Conservation (phyloP, 2,888 invertebrate genomes). For the Drosophila kanekoi region DNA sequence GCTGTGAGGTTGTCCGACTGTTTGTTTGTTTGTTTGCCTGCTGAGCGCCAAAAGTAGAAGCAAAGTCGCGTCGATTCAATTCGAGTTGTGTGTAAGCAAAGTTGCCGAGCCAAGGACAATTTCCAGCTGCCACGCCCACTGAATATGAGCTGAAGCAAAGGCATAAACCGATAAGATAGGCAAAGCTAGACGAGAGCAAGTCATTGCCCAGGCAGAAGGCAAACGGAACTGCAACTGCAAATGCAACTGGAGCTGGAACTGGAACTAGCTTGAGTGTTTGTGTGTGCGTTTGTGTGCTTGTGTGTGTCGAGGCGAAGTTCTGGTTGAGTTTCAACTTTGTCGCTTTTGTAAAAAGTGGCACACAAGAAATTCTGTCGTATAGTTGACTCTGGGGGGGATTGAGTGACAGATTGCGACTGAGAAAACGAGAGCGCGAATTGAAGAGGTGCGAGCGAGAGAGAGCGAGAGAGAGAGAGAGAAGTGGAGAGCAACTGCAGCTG, state of each 20-base stretch:
- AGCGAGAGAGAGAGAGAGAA: background rate
- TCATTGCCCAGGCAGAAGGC: background rate
- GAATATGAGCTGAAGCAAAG: slow-evolving; percentile 49
- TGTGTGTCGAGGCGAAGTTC: slow-evolving; percentile 48
- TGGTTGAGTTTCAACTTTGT: slow-evolving; percentile 73
- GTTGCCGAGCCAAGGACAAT: slow-evolving; percentile 62
- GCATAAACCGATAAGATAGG: slow-evolving; percentile 54
- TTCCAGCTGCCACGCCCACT: slow-evolving; percentile 28
- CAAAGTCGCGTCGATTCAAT: slow-evolving; percentile 64
- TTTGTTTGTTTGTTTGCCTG: slow-evolving; percentile 32
- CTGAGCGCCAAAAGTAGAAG: slow-evolving; percentile 51
- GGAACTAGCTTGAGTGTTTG: slow-evolving; percentile 11
- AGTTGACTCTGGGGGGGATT: slow-evolving; percentile 68
- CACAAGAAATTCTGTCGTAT: slow-evolving; percentile 66
- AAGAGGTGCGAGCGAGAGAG: background rate
- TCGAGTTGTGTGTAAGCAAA: slow-evolving; percentile 69
- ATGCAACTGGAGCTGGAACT: no score
- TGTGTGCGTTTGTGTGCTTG: slow-evolving; percentile 15
- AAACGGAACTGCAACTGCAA: no score
- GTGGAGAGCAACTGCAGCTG: slow-evolving; percentile 17
- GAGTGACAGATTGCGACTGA: slow-evolving; percentile 71
- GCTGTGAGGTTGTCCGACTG: slow-evolving; percentile 17
- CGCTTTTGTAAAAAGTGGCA: slow-evolving; percentile 66
- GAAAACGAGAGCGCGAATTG: slow-evolving; percentile 2
- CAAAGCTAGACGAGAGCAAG: slow-evolving; percentile 17